Base-by-base conservation (phyloP, 2,888 invertebrate genomes). In the Antheraea yamamai region DNA sequence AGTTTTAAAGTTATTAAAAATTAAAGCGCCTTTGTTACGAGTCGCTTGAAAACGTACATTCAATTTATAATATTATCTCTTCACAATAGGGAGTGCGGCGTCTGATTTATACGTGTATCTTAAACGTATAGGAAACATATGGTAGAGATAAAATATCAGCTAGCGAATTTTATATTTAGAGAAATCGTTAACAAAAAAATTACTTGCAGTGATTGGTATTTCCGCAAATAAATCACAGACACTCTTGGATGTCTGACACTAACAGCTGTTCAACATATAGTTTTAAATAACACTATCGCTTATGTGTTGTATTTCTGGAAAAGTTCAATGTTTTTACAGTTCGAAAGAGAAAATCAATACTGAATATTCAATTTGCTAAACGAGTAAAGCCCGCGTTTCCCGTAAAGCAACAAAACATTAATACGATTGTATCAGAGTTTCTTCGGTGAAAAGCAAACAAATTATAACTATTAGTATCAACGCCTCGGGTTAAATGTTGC, bases 381-480 rank as follows among this genome's bases (percentile, higher is more conserved):
- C 61, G 61, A 71, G 72, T 72, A 75, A 30, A 72, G 35, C 70
- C 58, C 58, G 74, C 20, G 47, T 61, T 75, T 61, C 72, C 61
- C 61, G 30, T 58, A 58, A 73, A 30, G 39, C 73, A 70, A 70
- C 61, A 73, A 75, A 75, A 75, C 75, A 73, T 75, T 55, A 84
- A 81, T 77, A 79, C 77, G 75, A 78, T 73, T 77, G 76, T 75
- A 78, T 73, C 73, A 52, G 73, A 72, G 76, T 81, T 81, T 78
- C 77, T 77, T 76, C 73, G 75, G 64, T 80, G 78, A 81, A 84
- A 88, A 88, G 89, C 89, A 92, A 92, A 91, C 89, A 89, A 89
- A 91, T 92, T 88, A 90, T 87, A 88, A 89, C 88, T 88, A 92
- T 91, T 91, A 92, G 86, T 88, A 92, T 91, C 91, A 92, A 87